Percentiles rank a stretch among this genome's conserved stretches.
phyloP scores from a whole-genome alignment of 2,888 invertebrate genomes.

The Ctenicera cuprea region DNA sequence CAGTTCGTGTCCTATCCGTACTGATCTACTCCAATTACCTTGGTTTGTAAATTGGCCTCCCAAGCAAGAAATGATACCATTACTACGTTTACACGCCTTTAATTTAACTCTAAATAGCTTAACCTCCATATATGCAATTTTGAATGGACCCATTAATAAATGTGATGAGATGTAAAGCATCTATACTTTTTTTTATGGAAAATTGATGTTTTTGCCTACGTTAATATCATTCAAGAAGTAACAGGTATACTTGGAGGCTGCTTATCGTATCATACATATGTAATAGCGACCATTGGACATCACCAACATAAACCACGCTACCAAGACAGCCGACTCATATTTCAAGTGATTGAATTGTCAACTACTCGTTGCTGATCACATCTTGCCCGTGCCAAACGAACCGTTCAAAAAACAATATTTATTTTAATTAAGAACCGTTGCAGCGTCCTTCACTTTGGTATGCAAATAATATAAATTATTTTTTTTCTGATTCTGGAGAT shows the following conservation, averaged over 20 bases:
- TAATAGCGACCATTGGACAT: constrained; percentile 4
- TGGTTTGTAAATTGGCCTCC: constrained; percentile 55
- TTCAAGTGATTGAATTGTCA: constrained; percentile 40
- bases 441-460: constrained; percentile 13
- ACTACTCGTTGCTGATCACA: constrained; percentile 24
- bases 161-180: not conserved
- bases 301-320: constrained; percentile 30
- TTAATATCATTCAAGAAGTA: not conserved
- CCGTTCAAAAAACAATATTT: constrained; percentile 28
- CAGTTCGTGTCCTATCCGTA: constrained; percentile 57
- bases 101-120: constrained; percentile 20
- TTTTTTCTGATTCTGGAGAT: not conserved
- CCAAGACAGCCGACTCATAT: constrained; percentile 23
- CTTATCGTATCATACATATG: constrained; percentile 19
- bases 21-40: constrained; percentile 58
- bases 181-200: not conserved
- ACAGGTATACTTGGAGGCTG: not conserved
- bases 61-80: constrained; percentile 54
- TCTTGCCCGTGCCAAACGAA: constrained; percentile 25
- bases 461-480: not conserved
- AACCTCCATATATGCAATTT: not conserved
- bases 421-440: constrained; percentile 30
- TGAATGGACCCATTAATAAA: too few species aligned
- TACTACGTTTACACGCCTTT: constrained; percentile 42
- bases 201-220: not conserved